Percentiles rank a stretch among this genome's conserved stretches.
Conservation (phyloP, 2,113 vertebrate species). For the Artemisiospiza belli region DNA sequence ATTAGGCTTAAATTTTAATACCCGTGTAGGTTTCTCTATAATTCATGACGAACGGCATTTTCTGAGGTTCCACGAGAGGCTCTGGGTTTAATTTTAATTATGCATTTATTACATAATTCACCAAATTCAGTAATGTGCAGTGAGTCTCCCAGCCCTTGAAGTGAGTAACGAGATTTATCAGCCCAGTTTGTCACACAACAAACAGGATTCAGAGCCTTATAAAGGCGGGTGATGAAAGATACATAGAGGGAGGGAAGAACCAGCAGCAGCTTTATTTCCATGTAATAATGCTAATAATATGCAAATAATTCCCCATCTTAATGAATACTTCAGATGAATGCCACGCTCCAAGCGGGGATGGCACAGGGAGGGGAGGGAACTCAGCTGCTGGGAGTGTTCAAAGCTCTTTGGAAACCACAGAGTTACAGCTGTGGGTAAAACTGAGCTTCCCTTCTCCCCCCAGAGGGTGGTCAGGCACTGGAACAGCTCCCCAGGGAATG, state of each 20-base stretch:
- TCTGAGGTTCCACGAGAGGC: neutral
- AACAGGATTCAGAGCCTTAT: conserved; percentile 28
- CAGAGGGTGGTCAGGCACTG: neutral
- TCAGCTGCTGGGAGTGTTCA: neutral
- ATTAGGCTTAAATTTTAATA: conserved; percentile 33
- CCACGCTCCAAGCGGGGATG: neutral
- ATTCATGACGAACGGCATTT: neutral
- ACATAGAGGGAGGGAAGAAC: conserved; percentile 45
- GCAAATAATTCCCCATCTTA: conserved; percentile 57
- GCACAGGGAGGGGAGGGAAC: neutral
- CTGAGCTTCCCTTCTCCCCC: neutral
- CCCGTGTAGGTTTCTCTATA: neutral
- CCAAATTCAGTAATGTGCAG: conserved; percentile 56
- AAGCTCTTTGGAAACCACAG: neutral
- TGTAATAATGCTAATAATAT: conserved; percentile 65
- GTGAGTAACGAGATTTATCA: conserved; percentile 66
- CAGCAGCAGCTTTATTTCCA: conserved; percentile 44
- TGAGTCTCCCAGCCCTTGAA: conserved; percentile 47
- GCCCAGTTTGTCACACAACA: conserved; percentile 66
- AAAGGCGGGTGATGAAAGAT: conserved; percentile 57
- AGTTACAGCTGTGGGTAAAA: neutral
- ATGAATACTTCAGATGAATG: conserved; percentile 49
- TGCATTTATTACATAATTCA: conserved; percentile 57
- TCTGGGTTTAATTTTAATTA: conserved; percentile 40
- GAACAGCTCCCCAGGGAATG: neutral